Evolutionary conservation across 2,888 invertebrate genomes (phyloP).

Genomic region (Tenthredo distinguenda): DNA sequence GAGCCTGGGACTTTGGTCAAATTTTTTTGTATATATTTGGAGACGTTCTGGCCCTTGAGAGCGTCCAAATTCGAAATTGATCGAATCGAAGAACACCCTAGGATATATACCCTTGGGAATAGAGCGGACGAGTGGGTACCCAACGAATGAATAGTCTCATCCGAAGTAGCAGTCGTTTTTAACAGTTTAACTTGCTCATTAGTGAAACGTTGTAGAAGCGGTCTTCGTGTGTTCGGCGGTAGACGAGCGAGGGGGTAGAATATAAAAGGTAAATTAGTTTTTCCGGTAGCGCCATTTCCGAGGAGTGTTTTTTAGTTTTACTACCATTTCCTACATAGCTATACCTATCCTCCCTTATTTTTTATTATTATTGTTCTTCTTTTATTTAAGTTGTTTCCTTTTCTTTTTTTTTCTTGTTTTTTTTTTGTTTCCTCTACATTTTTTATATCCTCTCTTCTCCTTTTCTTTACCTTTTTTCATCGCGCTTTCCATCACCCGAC

Average conservation of each 20-base stretch:
- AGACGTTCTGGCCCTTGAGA: too few relatives aligned
- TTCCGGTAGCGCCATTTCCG: conserved; percentile 33
- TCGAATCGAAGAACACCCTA: too few relatives aligned
- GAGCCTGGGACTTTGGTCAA: too few relatives aligned
- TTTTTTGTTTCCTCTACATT: background rate
- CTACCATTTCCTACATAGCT: background rate
- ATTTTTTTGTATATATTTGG: too few relatives aligned
- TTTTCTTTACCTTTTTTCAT: background rate
- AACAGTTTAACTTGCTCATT: conserved; percentile 38
- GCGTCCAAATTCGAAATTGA: too few relatives aligned
- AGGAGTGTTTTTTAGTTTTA: conserved; percentile 10
- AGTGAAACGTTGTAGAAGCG: background rate
- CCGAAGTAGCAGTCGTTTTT: conserved; percentile 7
- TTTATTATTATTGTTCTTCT: background rate
- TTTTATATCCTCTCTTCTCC: background rate
- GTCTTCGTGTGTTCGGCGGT: background rate
- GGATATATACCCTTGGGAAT: background rate
- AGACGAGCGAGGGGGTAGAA: background rate
- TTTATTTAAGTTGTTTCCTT: background rate
- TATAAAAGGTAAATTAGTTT: conserved; percentile 41
- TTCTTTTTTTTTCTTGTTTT: too few relatives aligned
- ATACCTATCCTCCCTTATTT: background rate
- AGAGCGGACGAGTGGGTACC: background rate
- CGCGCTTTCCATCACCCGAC: background rate
- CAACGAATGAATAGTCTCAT: background rate